Evolutionary conservation across 2,888 invertebrate genomes (phyloP), one percentile per base, ranked within the genome.

Genomic region (Eilema depressum): DNA sequence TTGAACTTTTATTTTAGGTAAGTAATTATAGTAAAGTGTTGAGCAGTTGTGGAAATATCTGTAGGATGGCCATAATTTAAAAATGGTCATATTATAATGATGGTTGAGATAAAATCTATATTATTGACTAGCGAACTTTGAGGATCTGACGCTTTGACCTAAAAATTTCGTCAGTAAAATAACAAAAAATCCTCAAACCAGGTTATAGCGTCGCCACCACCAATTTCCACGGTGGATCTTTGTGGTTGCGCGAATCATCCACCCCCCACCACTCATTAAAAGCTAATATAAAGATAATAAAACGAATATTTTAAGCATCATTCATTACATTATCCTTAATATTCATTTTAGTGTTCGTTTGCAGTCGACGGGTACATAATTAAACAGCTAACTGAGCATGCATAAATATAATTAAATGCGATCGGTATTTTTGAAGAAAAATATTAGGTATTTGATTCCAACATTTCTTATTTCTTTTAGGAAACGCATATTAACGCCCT

Each of bases 1-100:
- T 73, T 73, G 57, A 74, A 64, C 41, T 25, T 25, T 59, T 12
- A n/a, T 59, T 59, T 59, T 1, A 59, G 23, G 4, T 57, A 11
- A 17, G 10, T 26, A 26, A 17, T 59, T 17, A 5, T 25, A 25
- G 20, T 47, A 47, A 47, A 8, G 20, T 53, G n/a, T 53, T 17
- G 3, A 41, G 4, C 3, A 2, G 17, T 53, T n/a, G n/a, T 53
- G 20, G 20, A 53, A n/a, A 10, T 53, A 53, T n/a, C 20, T n/a
- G 8, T 53, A 47, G 47, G 47, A 20, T 47, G 47, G 47, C 20
- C 17, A 17, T 41, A 17, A 41, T 17, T n/a, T n/a, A 3, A 17
- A 41, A 17, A 41, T 41, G 17, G 2, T 5, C 7, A 47, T 47
- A 20, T 20, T 20, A 20, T 47, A 47, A 47, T 47, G 20, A 20